These are phyloP conservation scores for Drepana falcataria DNA, from an alignment of 2,888 invertebrate species.

Conservation along the genomic window DNA sequence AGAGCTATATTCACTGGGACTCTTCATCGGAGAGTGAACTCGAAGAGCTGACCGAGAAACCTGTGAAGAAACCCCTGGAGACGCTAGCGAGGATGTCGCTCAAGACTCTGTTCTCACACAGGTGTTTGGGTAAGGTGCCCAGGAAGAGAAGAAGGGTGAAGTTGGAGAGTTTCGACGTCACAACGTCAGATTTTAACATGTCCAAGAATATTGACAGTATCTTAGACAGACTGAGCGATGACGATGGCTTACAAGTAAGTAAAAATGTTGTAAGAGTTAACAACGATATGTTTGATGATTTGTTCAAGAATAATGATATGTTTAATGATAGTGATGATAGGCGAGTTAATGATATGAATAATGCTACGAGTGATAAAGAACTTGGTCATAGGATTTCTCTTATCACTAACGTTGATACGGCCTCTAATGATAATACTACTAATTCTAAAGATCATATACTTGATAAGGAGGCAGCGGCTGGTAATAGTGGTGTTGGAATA, in stretches of 20 bases:
- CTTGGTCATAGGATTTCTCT: too few species aligned
- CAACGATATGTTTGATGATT: slow-evolving; percentile 8
- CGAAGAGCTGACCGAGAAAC: slow-evolving; percentile 5
- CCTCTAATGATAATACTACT: too few species aligned
- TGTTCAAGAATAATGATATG: neutral
- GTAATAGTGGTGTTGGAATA: too few species aligned
- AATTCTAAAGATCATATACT: too few species aligned
- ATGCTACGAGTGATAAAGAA: neutral
- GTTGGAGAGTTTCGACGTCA: slow-evolving; percentile 24
- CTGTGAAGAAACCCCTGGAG: slow-evolving; percentile 23
- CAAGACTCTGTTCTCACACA: slow-evolving; percentile 49
- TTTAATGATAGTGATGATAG: too few species aligned
- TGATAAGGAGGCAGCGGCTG: too few species aligned
- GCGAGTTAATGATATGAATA: neutral
- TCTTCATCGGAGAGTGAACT: slow-evolving; percentile 32
- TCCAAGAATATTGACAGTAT: slow-evolving; percentile 33
- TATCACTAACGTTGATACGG: too few species aligned
- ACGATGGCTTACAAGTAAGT: slow-evolving; percentile 8
- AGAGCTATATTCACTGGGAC: slow-evolving; percentile 51
- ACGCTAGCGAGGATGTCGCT: slow-evolving; percentile 36
- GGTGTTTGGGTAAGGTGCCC: slow-evolving; percentile 44
- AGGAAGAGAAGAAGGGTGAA: slow-evolving; percentile 36
- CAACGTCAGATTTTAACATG: slow-evolving; percentile 20
- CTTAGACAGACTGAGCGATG: slow-evolving; percentile 33
- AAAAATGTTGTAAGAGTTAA: slow-evolving; percentile 14